phyloP scores from a whole-genome alignment of 37 sponge, comb jelly and placozoan genomes.

The Ephydatia muelleri region DNA sequence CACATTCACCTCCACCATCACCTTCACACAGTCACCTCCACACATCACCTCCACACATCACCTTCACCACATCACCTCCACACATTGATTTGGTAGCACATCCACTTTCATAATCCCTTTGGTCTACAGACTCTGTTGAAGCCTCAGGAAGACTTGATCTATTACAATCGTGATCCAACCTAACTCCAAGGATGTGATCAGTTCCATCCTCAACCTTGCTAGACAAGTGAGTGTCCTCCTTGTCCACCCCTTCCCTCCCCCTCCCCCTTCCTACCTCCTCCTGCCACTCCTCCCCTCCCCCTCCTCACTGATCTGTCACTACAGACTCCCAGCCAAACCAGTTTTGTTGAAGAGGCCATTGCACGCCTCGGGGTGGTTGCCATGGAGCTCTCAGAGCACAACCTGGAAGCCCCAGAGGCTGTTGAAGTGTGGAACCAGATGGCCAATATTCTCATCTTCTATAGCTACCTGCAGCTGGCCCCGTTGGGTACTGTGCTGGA shows the following conservation, averaged over 20 bases:
- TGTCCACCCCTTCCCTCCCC: too few species aligned
- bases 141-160: conserved; percentile 52
- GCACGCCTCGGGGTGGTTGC: conserved; percentile 46
- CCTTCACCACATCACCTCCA: too few species aligned
- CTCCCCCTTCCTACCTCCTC: too few species aligned
- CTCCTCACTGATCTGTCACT: background rate
- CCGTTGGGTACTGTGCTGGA: conserved; percentile 36
- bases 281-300: too few species aligned
- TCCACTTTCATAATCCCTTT: too few species aligned
- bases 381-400: conserved; percentile 56
- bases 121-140: conserved; percentile 39
- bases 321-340: conserved; percentile 31
- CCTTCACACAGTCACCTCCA: too few species aligned
- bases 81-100: too few species aligned
- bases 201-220: conserved; percentile 29
- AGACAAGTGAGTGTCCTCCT: conserved; percentile 6
- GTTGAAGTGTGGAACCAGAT: conserved; percentile 61
- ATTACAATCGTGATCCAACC: conserved; percentile 68
- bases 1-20: too few species aligned
- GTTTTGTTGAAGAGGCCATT: conserved; percentile 50
- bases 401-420: conserved; percentile 9
- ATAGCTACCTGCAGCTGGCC: conserved; percentile 54
- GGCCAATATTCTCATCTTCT: conserved; percentile 63
- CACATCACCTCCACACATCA: too few species aligned
- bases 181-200: conserved; percentile 59